A percentile compares a stretch with the other conserved stretches of the same genome.
Evolutionary conservation across 53 echinoderm and acorn worm genomes (phyloP).

Genomic region (Astropecten irregularis): DNA sequence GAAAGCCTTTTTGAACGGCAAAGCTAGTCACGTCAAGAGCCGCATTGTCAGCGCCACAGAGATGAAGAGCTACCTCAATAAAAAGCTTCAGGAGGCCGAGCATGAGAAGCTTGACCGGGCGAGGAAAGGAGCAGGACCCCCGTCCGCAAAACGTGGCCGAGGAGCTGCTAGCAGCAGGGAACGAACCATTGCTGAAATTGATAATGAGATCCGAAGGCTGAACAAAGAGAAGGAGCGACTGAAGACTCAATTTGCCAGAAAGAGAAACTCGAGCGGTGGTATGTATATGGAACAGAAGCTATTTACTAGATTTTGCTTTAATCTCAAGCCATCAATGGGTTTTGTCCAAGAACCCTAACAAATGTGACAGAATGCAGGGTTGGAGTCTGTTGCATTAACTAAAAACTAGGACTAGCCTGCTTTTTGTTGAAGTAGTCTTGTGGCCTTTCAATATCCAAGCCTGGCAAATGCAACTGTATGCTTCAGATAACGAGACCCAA

Average conservation of each 20-base stretch:
- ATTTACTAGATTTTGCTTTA: no score
- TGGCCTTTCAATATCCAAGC: no score
- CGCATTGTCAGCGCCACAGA: constrained; percentile 57
- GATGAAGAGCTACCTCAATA: constrained; percentile 65
- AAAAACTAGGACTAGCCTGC: no score
- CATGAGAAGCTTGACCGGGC: constrained; percentile 31
- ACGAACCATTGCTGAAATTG: constrained; percentile 56
- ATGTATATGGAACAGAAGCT: no score
- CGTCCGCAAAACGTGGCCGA: not conserved
- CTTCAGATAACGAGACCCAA: no score
- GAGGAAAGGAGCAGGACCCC: not conserved
- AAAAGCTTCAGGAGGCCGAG: constrained; percentile 42
- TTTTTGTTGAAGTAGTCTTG: no score
- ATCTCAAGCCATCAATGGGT: no score
- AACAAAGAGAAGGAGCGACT: constrained; percentile 59
- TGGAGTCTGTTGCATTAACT: no score
- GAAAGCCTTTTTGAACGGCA: constrained; percentile 59
- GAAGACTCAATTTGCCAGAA: constrained; percentile 20
- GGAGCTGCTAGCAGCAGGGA: constrained; percentile 6
- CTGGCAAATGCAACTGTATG: no score
- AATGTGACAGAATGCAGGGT: no score
- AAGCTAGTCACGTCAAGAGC: not conserved
- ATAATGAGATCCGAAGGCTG: constrained; percentile 48
- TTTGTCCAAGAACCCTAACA: no score
- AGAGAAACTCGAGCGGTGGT: constrained; percentile 48